Base-by-base conservation (phyloP, 2,888 invertebrate genomes). In the Pasiphila rectangulata region DNA sequence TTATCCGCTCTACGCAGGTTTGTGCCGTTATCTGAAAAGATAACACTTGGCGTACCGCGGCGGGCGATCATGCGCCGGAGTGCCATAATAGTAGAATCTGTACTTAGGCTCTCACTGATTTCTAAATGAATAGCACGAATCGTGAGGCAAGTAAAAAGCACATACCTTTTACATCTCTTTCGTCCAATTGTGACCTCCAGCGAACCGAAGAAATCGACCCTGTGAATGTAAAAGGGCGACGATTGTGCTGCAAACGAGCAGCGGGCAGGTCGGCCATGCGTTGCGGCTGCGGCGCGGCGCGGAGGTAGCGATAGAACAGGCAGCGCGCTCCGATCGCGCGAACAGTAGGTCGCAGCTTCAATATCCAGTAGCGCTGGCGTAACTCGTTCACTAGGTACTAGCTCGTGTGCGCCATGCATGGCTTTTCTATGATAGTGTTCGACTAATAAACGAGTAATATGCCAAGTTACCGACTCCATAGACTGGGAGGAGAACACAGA, bases 131-230 rank as follows among this genome's bases (percentile, higher is more conserved):
- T 25, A 1, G 59, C 58, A 3, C 60, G 44, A 0, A 59, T 48
- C 0, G 57, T 58, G 1, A 64, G 21, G 19, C 64, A 64, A 1
- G 62, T 62, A 17, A 64, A 64, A 7, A 62, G 23, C 0, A 61
- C 59, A 17, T 57, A 62, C 7, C 58, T 32, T 23, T 56, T 57
- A 15, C 55, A 54, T 3, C 48, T 9, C 0, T 49, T 46, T 10
- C 58, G 25, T 1, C 59, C 60, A 0, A 60, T 32, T 0, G 54
- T 46, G 0, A 61, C 56, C 2, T 59, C 53, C 47, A 57, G 52
- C 0, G 57, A 58, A 1, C 64, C 62, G 25, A 64, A 63, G 0
- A 59, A 21, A 15, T 64, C 62, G 0, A 59, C 2, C 0, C 63
- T 19, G 57, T 54, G 19, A 36, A 25, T 0, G 56, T 46, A 23